Evolutionary conservation across 2,888 invertebrate genomes (phyloP).

Genomic region (Nymphalis c-album): DNA sequence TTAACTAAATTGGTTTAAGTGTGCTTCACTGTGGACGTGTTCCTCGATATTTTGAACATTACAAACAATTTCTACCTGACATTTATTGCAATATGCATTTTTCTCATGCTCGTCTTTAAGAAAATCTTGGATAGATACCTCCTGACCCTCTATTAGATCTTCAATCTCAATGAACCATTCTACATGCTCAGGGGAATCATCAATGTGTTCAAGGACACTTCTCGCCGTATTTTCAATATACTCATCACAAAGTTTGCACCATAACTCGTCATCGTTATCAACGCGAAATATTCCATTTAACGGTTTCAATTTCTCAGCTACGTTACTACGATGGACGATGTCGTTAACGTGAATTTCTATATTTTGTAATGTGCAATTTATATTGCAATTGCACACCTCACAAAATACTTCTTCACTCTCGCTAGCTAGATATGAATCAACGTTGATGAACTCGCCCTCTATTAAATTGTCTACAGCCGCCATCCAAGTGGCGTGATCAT

Average conservation of each 20-base stretch:
- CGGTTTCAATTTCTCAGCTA: slow-evolving; percentile 57
- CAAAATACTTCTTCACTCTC: slow-evolving; percentile 57
- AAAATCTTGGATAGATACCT: slow-evolving; percentile 54
- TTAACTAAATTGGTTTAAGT: slow-evolving; percentile 53
- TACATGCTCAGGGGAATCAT: slow-evolving; percentile 55
- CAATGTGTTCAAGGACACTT: slow-evolving; percentile 54
- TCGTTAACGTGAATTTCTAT: slow-evolving; percentile 61
- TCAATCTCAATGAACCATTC: slow-evolving; percentile 62
- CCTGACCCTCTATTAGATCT: slow-evolving; percentile 52
- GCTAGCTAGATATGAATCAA: slow-evolving; percentile 54
- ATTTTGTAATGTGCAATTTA: slow-evolving; percentile 51
- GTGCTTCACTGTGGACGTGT: slow-evolving; percentile 57
- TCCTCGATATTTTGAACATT: slow-evolving; percentile 49
- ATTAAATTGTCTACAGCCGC: slow-evolving; percentile 59
- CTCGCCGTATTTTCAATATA: slow-evolving; percentile 57
- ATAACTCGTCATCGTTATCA: slow-evolving; percentile 51
- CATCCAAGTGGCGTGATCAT: slow-evolving; percentile 61
- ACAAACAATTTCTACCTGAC: slow-evolving; percentile 54
- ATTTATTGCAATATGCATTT: slow-evolving; percentile 59
- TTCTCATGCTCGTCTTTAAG: slow-evolving; percentile 56
- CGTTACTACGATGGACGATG: slow-evolving; percentile 53
- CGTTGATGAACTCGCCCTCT: slow-evolving; percentile 59
- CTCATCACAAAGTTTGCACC: slow-evolving; percentile 59
- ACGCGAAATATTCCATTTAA: slow-evolving; percentile 60
- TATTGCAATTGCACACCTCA: slow-evolving; percentile 52